A percentile compares a stretch with the other conserved stretches of the same genome.
These are phyloP conservation scores for Clunio marinus DNA, from an alignment of 2,888 invertebrate genomes.

Conservation along the genomic window DNA sequence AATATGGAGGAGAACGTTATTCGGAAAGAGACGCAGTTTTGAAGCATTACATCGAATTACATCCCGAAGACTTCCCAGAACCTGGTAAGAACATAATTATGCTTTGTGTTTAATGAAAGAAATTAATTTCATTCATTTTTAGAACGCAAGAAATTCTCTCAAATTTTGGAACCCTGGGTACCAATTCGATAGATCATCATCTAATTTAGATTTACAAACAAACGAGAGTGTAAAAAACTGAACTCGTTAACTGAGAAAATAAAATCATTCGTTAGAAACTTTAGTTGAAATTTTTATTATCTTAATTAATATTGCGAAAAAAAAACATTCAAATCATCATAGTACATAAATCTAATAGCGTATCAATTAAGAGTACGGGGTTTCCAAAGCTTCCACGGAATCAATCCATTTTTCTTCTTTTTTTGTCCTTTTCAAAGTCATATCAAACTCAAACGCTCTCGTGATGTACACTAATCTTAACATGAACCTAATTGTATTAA, in stretches of 20 bases:
- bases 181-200: conserved; percentile 59
- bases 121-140: conserved; percentile 45
- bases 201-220: not conserved
- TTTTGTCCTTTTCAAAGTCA: not conserved
- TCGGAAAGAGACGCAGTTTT: conserved; percentile 70
- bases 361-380: not conserved
- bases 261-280: conserved; percentile 5
- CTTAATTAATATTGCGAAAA: not conserved
- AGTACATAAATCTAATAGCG: not conserved
- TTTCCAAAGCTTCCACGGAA: too few species aligned
- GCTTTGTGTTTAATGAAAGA: conserved; percentile 21
- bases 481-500: not conserved
- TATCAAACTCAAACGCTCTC: not conserved
- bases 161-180: conserved; percentile 61
- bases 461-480: conserved; percentile 1
- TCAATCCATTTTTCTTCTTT: not conserved
- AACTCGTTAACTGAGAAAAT: not conserved
- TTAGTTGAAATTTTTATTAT: not conserved
- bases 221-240: not conserved
- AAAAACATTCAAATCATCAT: too few species aligned
- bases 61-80: conserved; percentile 69
- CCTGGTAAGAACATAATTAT: conserved; percentile 52
- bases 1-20: conserved; percentile 54
- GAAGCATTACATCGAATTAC: conserved; percentile 67
- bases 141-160: conserved; percentile 61